Evolutionary conservation across 92 coral and sea anemone genomes (phyloP), one percentile per base, ranked within the genome.

Genomic region (Parazoanthus atlanticus): DNA sequence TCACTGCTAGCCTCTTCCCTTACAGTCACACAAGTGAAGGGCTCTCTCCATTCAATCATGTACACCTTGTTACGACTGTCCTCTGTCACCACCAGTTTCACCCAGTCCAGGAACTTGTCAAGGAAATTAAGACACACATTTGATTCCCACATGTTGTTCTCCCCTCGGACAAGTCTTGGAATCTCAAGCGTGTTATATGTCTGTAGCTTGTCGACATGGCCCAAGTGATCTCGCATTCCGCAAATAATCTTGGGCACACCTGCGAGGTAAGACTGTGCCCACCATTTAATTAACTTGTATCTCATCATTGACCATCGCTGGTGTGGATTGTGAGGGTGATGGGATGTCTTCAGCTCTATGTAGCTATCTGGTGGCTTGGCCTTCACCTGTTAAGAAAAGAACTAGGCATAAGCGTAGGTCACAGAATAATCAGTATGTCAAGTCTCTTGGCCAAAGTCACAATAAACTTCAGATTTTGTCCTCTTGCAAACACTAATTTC

Each of bases 211-310:
- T 92, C 89, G 30, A 97, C 99, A 25, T 67, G 66, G 32, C 99
- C 96, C 70, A 93, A 66, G 86, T 97, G 96, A 85, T 97, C 92
- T 69, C 98, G 94, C 88, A 90, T 95, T 31, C 99, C 99, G 78
- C 98, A 92, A 43, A 97, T 92, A 75, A 97, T 92, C 90, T 97
- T 97, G 40, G 98, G 99, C 3, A 97, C 89, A 19, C 99, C 99
- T 10, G 98, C 99, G 36, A 97, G 91, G 85, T 90, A 97, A 0
- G 99, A 97, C 91, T 97, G 99, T 29, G 99, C 96, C 99, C 99
- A 97, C 97, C 98, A 97, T 82, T 97, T 97, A 49, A 97, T 90
- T 16, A 97, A 91, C 88, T 97, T 97, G 96, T 94, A 95, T 74
- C 99, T 91, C 83, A 93, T 93, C 91, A 97, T 95, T 43, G 92